Conservation (phyloP, 2,797 vertebrate genomes). For the Avahi laniger region DNA sequence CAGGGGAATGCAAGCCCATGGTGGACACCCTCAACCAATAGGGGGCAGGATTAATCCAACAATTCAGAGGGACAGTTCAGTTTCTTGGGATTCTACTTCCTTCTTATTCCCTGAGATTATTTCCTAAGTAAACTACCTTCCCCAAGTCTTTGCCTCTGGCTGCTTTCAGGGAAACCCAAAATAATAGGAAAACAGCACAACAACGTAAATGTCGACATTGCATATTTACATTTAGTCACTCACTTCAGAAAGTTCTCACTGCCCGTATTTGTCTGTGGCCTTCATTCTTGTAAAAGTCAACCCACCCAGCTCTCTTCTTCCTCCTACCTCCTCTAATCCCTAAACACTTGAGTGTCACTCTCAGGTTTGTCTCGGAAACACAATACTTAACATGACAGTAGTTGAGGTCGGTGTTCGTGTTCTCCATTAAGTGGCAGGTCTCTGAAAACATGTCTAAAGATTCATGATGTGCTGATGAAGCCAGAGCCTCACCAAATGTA, state of each 20-base stretch:
- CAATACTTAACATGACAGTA: not conserved
- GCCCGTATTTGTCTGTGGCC: not conserved
- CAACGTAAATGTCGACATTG: not conserved
- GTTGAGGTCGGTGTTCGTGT: too few relatives aligned
- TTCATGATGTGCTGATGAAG: not conserved
- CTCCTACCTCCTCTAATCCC: not conserved
- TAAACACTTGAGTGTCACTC: not conserved
- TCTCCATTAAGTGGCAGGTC: not conserved
- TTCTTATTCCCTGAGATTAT: not conserved
- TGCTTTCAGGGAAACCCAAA: not conserved
- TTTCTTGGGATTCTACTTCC: not conserved
- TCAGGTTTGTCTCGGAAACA: not conserved
- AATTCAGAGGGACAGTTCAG: not conserved
- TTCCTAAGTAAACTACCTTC: not conserved
- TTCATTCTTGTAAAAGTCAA: not conserved
- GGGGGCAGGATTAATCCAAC: accelerated
- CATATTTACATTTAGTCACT: not conserved
- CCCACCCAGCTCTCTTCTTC: not conserved
- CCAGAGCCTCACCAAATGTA: accelerated
- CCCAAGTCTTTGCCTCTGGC: too few relatives aligned
- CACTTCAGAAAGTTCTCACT: too few relatives aligned
- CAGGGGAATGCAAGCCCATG: not conserved
- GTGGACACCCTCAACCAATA: not conserved
- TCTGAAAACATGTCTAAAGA: too few relatives aligned
- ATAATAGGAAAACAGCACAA: not conserved